phyloP scores from a whole-genome alignment of 2,888 invertebrate species.

The Disparrhopalites patrizii region DNA sequence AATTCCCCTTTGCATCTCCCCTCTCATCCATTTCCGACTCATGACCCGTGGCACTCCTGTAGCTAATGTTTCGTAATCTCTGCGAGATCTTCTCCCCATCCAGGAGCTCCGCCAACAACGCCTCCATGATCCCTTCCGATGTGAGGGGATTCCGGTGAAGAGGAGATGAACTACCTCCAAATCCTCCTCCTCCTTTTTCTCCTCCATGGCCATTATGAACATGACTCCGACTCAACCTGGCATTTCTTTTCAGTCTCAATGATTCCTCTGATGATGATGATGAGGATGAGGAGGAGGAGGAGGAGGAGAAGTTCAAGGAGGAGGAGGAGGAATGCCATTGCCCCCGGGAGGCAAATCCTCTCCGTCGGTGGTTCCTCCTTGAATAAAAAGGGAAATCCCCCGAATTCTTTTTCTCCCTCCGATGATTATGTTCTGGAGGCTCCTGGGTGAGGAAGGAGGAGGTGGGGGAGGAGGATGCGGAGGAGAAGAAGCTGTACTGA shows the following conservation, averaged over 20 bases:
- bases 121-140: too few species aligned
- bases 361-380: too few species aligned
- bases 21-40: conserved; percentile 69
- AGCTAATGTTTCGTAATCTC: conserved; percentile 52
- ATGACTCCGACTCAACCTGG: background rate
- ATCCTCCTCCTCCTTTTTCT: too few species aligned
- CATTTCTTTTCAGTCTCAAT: too few species aligned
- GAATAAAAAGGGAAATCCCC: too few species aligned
- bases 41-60: conserved; percentile 52
- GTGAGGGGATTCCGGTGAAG: too few species aligned
- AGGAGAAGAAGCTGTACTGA: background rate
- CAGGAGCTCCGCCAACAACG: conserved; percentile 31
- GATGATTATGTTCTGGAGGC: background rate
- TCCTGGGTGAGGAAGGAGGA: background rate
- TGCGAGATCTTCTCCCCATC: conserved; percentile 52
- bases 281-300: too few species aligned
- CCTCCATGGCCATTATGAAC: conserved; percentile 2
- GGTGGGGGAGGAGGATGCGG: background rate
- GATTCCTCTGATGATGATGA: too few species aligned
- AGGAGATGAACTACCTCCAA: too few species aligned
- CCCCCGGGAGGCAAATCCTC: background rate
- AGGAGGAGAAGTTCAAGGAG: too few species aligned
- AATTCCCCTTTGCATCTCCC: conserved; percentile 91
- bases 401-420: too few species aligned
- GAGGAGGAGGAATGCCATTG: background rate